Conservation (phyloP, 2,113 vertebrate species). For the Mustela nigripes region DNA sequence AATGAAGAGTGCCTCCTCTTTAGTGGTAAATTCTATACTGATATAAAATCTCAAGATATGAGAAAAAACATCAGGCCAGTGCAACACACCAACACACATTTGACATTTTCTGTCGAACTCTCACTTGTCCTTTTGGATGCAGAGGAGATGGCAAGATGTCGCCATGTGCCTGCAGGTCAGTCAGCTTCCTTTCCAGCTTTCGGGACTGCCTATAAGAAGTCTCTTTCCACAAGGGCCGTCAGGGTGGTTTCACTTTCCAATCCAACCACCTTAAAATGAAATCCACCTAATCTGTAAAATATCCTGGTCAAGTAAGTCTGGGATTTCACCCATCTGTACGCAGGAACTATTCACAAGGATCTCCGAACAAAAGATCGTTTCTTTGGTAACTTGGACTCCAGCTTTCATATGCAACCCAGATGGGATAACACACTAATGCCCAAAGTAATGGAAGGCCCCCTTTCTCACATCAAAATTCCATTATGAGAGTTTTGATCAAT, state of each 20-base stretch:
- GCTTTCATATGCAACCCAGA: constrained; percentile 22
- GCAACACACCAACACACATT: background rate
- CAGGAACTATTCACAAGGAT: background rate
- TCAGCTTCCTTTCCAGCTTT: background rate
- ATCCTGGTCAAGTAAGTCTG: background rate
- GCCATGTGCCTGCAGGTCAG: background rate
- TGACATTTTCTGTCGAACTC: background rate
- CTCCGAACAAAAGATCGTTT: background rate
- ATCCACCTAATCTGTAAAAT: constrained; percentile 34
- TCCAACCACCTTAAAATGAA: constrained; percentile 27
- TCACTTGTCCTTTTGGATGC: background rate
- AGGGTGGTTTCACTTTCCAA: background rate
- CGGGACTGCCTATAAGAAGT: background rate
- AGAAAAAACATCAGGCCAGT: background rate
- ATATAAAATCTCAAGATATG: background rate
- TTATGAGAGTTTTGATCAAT: background rate
- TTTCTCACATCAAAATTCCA: background rate
- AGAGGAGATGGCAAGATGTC: background rate
- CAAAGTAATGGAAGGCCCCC: background rate
- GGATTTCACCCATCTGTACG: background rate
- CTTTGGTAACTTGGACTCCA: background rate
- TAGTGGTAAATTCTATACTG: background rate
- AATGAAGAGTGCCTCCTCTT: background rate
- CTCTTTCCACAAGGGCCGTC: background rate
- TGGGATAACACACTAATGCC: constrained; percentile 1